These are phyloP conservation scores for Cephus pygmeus DNA, from an alignment of 2,888 invertebrate species.

Conservation along the genomic window DNA sequence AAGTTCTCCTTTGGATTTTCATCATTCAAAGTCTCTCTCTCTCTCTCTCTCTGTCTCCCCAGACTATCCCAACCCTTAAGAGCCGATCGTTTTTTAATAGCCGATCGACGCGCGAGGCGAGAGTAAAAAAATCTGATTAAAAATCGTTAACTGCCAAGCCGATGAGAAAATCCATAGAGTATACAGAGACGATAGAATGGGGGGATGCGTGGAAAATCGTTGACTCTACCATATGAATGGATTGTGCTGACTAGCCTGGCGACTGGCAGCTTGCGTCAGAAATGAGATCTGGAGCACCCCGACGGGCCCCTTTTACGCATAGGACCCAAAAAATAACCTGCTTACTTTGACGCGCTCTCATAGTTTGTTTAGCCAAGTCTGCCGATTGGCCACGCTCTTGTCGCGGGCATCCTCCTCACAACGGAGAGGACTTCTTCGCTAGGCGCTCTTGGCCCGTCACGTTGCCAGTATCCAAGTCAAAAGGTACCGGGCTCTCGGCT, in stretches of 20 bases:
- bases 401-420: background rate
- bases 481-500: background rate
- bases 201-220: conserved; percentile 34
- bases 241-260: conserved; percentile 4
- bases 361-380: conserved; percentile 36
- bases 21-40: background rate
- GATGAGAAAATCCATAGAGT: background rate
- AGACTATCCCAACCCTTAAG: conserved; percentile 19
- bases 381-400: conserved; percentile 37
- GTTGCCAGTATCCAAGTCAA: background rate
- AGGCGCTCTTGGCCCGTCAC: background rate
- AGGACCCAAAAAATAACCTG: conserved; percentile 37
- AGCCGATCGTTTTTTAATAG: conserved; percentile 2
- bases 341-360: conserved; percentile 33
- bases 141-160: conserved; percentile 2
- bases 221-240: conserved; percentile 2
- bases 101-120: background rate
- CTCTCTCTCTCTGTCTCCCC: conserved; percentile 11
- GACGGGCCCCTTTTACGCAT: conserved; percentile 21
- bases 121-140: conserved; percentile 5
- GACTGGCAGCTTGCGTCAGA: conserved; percentile 1
- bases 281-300: conserved; percentile 1
- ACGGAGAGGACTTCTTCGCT: background rate
- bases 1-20: background rate
- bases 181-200: background rate